Evolutionary conservation across 2,797 vertebrate genomes (phyloP).

Genomic region (Chelon labrosus): DNA sequence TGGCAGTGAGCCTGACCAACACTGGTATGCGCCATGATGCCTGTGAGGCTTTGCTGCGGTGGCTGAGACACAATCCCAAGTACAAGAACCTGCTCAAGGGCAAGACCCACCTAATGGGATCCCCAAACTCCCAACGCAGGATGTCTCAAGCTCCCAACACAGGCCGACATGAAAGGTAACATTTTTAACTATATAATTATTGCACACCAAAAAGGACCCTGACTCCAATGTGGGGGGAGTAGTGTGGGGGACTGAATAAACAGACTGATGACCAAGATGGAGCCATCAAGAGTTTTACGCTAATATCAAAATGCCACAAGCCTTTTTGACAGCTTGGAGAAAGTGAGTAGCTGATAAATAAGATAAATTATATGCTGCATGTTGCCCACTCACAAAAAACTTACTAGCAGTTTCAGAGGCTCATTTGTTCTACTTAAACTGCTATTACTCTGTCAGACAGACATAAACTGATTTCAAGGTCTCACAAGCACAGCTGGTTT

Average conservation of each 20-base stretch:
- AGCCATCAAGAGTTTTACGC: neutral
- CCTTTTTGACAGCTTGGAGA: neutral
- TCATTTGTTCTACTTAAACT: slow-evolving; percentile 42
- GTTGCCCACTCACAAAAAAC: slow-evolving; percentile 9
- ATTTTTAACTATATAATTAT: no score
- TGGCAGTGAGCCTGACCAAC: slow-evolving; percentile 98
- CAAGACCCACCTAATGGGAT: slow-evolving; percentile 84
- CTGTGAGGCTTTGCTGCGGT: slow-evolving; percentile 91
- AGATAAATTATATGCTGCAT: slow-evolving; percentile 25
- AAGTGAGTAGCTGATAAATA: slow-evolving; percentile 7
- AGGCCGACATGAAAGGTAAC: slow-evolving; percentile 73
- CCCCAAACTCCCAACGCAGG: slow-evolving; percentile 88
- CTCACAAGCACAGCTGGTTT: slow-evolving; percentile 11
- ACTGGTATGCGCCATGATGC: slow-evolving; percentile 95
- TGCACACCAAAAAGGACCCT: no score
- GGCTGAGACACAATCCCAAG: slow-evolving; percentile 95
- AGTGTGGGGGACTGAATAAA: no score
- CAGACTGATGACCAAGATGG: no score
- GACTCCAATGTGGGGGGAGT: no score
- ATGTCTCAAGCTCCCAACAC: slow-evolving; percentile 85
- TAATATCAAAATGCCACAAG: neutral
- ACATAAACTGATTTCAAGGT: slow-evolving; percentile 32
- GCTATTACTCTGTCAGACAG: slow-evolving; percentile 15
- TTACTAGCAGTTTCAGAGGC: neutral
- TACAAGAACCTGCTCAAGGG: slow-evolving; percentile 93